phyloP scores from a whole-genome alignment of 2,113 vertebrate species.

The Morone saxatilis region DNA sequence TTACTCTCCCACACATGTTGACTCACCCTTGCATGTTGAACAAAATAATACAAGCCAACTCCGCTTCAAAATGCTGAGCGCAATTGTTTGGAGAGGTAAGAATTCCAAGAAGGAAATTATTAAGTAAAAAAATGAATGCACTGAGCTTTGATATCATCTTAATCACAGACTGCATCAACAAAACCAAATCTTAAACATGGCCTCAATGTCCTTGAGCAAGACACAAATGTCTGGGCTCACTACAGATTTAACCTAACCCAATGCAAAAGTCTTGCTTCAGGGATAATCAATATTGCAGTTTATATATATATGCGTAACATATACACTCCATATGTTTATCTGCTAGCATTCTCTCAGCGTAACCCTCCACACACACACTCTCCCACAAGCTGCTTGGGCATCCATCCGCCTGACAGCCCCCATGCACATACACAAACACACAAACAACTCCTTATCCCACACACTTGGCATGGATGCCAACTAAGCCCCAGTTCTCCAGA shows the following conservation, averaged over 20 bases:
- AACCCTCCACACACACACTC: background rate
- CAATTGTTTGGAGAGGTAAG: background rate
- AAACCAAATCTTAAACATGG: background rate
- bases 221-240: background rate
- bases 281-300: slow-evolving; percentile 1
- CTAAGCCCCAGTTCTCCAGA: slow-evolving; percentile 76
- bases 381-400: slow-evolving; percentile 40
- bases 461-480: slow-evolving; percentile 68
- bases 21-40: slow-evolving; percentile 23
- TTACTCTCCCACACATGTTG: slow-evolving; percentile 30
- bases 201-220: background rate
- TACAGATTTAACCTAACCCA: background rate
- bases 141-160: background rate
- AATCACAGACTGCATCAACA: background rate
- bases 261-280: slow-evolving; percentile 1
- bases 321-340: slow-evolving; percentile 23
- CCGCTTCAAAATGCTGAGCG: slow-evolving; percentile 3
- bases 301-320: background rate
- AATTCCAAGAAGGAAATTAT: background rate
- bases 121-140: slow-evolving; percentile 5
- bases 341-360: slow-evolving; percentile 29
- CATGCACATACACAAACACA: slow-evolving; percentile 21
- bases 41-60: background rate
- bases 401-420: slow-evolving; percentile 53
- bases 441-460: slow-evolving; percentile 52